Conservation (phyloP, 2,888 invertebrate genomes). For the Mechanitis messenoides region DNA sequence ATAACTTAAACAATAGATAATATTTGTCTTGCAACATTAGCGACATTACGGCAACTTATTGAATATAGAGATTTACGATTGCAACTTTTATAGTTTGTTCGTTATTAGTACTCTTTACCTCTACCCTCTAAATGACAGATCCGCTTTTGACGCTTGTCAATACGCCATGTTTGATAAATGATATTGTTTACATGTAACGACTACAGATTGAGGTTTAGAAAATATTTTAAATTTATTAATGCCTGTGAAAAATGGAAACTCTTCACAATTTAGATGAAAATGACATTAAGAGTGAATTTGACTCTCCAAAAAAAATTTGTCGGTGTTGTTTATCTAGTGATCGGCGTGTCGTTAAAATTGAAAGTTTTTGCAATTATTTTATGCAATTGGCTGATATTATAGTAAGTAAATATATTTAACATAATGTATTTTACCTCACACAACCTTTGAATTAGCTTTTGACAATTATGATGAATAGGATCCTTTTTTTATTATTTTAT, state of each 20-base stretch:
- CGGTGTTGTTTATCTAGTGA: slow-evolving; percentile 57
- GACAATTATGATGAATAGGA: no score
- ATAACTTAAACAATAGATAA: no score
- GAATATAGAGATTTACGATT: no score
- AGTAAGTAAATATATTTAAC: slow-evolving; percentile 40
- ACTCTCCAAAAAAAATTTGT: slow-evolving; percentile 41
- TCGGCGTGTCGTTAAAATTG: slow-evolving; percentile 40
- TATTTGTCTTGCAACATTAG: no score
- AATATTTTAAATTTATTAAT: slow-evolving; percentile 11
- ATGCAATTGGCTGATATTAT: slow-evolving; percentile 51
- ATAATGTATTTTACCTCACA: not conserved
- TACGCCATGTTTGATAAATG: no score
- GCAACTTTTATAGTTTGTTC: no score
- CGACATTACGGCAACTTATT: no score
- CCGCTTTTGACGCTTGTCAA: no score
- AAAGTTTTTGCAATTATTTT: slow-evolving; percentile 37
- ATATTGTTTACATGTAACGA: slow-evolving; percentile 4
- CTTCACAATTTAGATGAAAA: slow-evolving; percentile 9
- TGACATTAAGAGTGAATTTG: slow-evolving; percentile 24
- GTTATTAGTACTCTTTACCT: no score
- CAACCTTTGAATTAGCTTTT: not conserved
- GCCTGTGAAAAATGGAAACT: slow-evolving; percentile 17
- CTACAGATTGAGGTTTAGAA: slow-evolving; percentile 1
- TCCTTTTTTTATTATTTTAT: no score
- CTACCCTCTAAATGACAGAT: no score